Base-by-base conservation (phyloP, 1,140 invertebrate species). In the Galendromus occidentalis region DNA sequence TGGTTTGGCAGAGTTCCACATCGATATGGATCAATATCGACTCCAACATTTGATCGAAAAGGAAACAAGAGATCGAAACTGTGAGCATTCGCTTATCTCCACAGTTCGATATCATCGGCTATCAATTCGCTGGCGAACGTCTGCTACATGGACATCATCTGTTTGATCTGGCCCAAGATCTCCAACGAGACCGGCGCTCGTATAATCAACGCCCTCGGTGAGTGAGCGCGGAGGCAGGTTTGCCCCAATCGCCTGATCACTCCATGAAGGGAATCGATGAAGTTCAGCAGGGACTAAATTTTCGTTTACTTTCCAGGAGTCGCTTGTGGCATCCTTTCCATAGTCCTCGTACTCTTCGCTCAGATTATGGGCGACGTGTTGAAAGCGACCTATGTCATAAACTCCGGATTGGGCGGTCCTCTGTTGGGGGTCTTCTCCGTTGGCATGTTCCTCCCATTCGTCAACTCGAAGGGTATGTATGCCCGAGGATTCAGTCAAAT, bases 111-210 rank as follows among this genome's bases (percentile, higher is more conserved):
- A 47, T 91, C 87, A 0, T 87, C 88, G 9, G 81, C 85, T 30
- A 76, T 90, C 33, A 91, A 91, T 75, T 86, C 87, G 9, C 76
- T 91, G 25, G 84, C 88, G 12, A 87, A 87, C 17, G 86, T 91
- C n/a, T 88, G n/a, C 2, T 59, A 18, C 1, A 22, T 59, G 1
- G 51, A 59, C 33, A 25, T 59, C n/a, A 59, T 59, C 25, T 59
- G n/a, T 22, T 2, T 22, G 14, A 59, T 59, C 33, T 25, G 14
- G 22, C 51, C 51, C 25, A 59, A 59, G 1, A 25, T 59, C 5
- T 22, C 51, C 25, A 59, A 59, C 51, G 25, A 59, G 33, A 33
- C 51, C 33, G 51, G 51, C n/a, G 25, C 51, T 59, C 51, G 51
- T 22, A 59, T 59, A 25, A 59, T 59, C 51, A 59, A 14, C 33